Conservation (phyloP, 2,113 vertebrate genomes). For the Tympanuchus pallidicinctus region DNA sequence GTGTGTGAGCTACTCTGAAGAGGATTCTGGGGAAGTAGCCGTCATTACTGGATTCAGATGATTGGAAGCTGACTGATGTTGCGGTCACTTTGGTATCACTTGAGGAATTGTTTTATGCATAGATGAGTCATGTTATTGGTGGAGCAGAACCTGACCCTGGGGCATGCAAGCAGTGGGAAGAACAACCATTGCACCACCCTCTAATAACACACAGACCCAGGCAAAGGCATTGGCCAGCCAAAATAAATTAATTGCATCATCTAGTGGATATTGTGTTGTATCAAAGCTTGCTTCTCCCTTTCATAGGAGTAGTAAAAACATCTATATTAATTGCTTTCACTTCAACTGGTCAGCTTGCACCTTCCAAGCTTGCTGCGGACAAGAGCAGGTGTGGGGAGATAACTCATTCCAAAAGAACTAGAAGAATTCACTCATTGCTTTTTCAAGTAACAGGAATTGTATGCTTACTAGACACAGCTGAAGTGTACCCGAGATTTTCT, state of each 20-base stretch:
- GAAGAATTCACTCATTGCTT: neutral
- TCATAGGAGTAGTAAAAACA: conserved; percentile 59
- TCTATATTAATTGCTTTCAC: conserved; percentile 46
- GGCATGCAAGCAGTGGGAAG: conserved; percentile 55
- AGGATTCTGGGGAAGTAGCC: conserved; percentile 49
- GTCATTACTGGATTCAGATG: conserved; percentile 42
- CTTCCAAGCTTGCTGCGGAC: conserved; percentile 15
- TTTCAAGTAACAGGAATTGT: neutral
- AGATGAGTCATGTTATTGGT: conserved; percentile 72
- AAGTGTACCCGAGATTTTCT: neutral
- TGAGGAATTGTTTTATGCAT: conserved; percentile 61
- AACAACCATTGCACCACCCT: conserved; percentile 64
- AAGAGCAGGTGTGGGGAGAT: neutral
- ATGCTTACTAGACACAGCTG: neutral
- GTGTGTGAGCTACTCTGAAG: conserved; percentile 37
- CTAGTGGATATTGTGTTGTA: conserved; percentile 63
- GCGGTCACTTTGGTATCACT: conserved; percentile 62
- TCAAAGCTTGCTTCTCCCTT: conserved; percentile 56
- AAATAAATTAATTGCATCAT: conserved; percentile 74
- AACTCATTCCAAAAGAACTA: neutral
- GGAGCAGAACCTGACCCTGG: conserved; percentile 65
- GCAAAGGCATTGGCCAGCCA: conserved; percentile 52
- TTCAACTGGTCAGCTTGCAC: neutral
- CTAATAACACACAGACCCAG: conserved; percentile 65
- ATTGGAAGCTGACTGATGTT: conserved; percentile 60